Evolutionary conservation across 2,113 vertebrate genomes (phyloP).

Genomic region (Sialia sialis): DNA sequence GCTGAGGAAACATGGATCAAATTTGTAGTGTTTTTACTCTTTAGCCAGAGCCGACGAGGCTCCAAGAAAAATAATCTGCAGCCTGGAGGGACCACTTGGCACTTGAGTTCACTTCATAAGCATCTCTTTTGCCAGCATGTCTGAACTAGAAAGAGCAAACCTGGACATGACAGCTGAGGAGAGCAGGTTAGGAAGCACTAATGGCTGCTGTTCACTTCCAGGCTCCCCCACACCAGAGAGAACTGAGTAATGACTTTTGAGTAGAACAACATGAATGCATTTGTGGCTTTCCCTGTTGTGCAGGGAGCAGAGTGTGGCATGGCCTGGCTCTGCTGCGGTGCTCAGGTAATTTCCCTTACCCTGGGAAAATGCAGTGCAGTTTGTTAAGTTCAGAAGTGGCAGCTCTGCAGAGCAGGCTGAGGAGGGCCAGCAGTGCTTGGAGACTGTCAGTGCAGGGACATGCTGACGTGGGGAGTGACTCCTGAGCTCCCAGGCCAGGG

Average conservation of each 20-base stretch:
- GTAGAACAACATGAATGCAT: neutral
- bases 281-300: neutral
- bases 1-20: neutral
- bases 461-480: rapidly evolving
- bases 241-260: neutral
- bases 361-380: neutral
- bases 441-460: too few species aligned
- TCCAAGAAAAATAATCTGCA: neutral
- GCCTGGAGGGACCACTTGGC: neutral
- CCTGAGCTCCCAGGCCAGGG: rapidly evolving
- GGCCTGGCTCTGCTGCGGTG: neutral
- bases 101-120: neutral
- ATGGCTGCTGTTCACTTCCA: neutral
- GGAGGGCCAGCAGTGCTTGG: neutral
- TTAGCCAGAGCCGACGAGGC: neutral
- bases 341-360: rapidly evolving
- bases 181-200: neutral
- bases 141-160: neutral
- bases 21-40: neutral
- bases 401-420: neutral
- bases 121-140: neutral
- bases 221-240: neutral
- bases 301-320: rapidly evolving
- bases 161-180: neutral
- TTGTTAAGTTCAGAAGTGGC: neutral